Evolutionary conservation across 1,140 invertebrate species (phyloP), one percentile per base, ranked within the genome.

Genomic region (Heliconius himera): DNA sequence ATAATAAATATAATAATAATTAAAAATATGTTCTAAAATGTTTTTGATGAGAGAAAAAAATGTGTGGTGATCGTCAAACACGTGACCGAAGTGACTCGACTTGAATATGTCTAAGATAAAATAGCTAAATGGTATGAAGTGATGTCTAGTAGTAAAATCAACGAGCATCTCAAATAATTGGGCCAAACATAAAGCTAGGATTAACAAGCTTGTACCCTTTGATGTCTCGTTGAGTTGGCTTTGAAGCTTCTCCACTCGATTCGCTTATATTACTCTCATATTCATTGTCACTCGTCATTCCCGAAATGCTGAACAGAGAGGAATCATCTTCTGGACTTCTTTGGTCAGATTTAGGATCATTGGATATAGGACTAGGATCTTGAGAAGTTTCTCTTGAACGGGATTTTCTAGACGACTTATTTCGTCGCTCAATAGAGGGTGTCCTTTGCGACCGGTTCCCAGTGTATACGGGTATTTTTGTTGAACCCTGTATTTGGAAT

Each of bases 201-300:
- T 88, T 91, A 93, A 86, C 89, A 88, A 77, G 88, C 89, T 85
- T 90, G 91, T 92, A 94, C 93, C 89, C 91, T 94, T 90, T 93
- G 79, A 88, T 85, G 84, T 92, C 90, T 83, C 93, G 92, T 83
- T 94, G 94, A 77, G 90, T 94, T 72, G 92, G 91, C 88, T 95
- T 94, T 76, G 94, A 93, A 70, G 91, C 91, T 76, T 94, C 93
- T 66, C 94, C 94, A 84, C 93, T 95, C 77, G 94, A 95, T 81
- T 95, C 94, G 84, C 90, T 95, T 86, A 94, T 91, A 87, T 93
- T 94, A 92, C 93, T 93, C 73, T 94, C 93, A 84, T 89, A 93
- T 89, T 94, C 92, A 93, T 94, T 94, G 90, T 95, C 94, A 84
- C 92, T 95, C 79, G 94, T 95, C 89, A 95, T 95, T 90, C 94